Base-by-base conservation (phyloP, 92 coral and sea anemone genomes). In the Epizoanthus fatuus region DNA sequence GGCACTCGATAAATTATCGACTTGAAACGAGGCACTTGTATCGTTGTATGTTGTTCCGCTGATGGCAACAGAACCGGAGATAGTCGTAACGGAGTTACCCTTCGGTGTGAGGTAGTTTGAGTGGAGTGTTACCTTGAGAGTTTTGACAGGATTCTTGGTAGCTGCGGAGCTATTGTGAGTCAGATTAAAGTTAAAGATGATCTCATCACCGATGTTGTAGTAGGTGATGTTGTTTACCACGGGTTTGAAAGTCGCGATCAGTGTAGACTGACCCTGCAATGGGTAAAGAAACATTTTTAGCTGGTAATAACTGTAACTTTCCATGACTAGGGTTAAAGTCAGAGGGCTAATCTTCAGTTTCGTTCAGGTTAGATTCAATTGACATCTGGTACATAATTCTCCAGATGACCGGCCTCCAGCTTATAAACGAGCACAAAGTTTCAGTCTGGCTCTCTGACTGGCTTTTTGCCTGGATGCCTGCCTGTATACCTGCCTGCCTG, bases 191-290 rank as follows among this genome's bases (percentile, higher is more conserved):
- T 57, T 44, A 71, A 92, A 94, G 11, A 52, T 81, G 29, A 94
- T 92, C 57, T 47, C 68, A 47, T 92, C 94, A 14, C 92, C 95
- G 0, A 37, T 79, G 73, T 94, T 94, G 90, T 92, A 92, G 88
- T 93, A 94, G 3, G 95, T 94, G 57, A 89, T 89, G 45, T 94
- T 94, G 2, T 81, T 69, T 4, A 89, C 82, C 52, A 69, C 75
- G 9, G 95, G 97, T 17, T 15, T 59, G 87, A 84, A 69, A 19
- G 60, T 84, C 3, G 84, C 79, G 55, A 86, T 52, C 62, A 93
- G 87, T 13, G 95, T 89, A 25, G 86, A 72, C 22, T 77, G 82
- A 39, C 82, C 82, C 82, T 77, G 58, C 11, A 25, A 52, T 14
- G 37, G 15, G 13, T 25, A 40, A 40, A 77, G 3, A 38, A 19